A percentile compares a stretch with the other conserved stretches of the same genome.
Conservation (phyloP, 1,140 invertebrate species). For the Cotesia typhae region DNA sequence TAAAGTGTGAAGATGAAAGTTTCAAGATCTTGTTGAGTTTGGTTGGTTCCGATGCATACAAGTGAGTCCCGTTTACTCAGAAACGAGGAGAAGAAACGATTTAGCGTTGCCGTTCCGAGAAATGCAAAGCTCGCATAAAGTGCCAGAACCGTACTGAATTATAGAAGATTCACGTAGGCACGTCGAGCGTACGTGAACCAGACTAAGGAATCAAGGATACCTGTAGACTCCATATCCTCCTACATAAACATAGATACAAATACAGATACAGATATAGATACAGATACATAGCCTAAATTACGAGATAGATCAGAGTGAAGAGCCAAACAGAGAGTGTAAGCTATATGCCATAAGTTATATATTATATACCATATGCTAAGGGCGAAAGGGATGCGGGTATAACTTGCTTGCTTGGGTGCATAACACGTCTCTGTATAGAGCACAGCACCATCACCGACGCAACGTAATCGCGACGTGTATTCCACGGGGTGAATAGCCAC, state of each 20-base stretch:
- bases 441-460: constrained; percentile 32
- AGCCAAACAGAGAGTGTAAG: not conserved
- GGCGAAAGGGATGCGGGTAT: not conserved
- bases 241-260: too few species aligned
- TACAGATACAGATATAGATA: not conserved
- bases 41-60: not conserved
- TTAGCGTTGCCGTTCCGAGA: not conserved
- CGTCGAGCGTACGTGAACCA: constrained; percentile 38
- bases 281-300: constrained; percentile 19
- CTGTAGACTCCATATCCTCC: not conserved
- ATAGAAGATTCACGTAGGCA: constrained; percentile 45
- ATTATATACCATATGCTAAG: not conserved
- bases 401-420: not conserved
- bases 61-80: not conserved
- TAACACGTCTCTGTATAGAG: not conserved
- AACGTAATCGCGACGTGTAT: constrained; percentile 5
- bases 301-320: constrained; percentile 7
- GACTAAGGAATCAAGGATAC: constrained; percentile 18
- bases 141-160: constrained; percentile 57
- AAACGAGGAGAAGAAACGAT: constrained; percentile 15
- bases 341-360: too few species aligned
- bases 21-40: not conserved
- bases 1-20: constrained; percentile 9
- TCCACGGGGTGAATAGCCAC: constrained; percentile 51
- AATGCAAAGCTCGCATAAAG: constrained; percentile 46